A percentile compares a stretch with the other conserved stretches of the same genome.
Conservation (phyloP, 2,797 vertebrate genomes). For the Antennarius maculatus region DNA sequence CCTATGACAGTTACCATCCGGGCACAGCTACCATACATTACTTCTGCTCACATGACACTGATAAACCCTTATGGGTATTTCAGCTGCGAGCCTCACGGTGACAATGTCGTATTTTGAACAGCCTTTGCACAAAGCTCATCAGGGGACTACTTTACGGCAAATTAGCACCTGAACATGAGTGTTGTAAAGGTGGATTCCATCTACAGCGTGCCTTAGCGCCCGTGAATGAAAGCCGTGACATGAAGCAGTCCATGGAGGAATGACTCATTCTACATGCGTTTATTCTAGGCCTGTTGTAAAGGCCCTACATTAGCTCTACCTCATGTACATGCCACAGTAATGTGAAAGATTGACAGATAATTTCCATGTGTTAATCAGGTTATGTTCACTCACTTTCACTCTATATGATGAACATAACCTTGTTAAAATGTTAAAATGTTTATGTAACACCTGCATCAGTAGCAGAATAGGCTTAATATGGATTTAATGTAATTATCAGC, state of each 20-base stretch:
- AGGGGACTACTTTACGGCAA: not conserved
- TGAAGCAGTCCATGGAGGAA: not conserved
- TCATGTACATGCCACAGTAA: conserved; percentile 5
- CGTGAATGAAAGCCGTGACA: not conserved
- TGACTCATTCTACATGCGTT: not conserved
- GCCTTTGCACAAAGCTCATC: not conserved
- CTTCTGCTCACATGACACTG: no score
- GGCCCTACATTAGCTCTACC: conserved; percentile 9
- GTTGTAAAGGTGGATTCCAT: not conserved
- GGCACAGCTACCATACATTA: no score
- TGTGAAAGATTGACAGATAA: conserved; percentile 38
- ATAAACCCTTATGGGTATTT: no score
- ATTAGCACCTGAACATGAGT: not conserved
- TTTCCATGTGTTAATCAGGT: conserved; percentile 31
- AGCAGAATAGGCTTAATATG: conserved; percentile 17
- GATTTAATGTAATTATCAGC: conserved; percentile 31
- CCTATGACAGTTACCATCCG: no score
- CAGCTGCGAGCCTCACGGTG: no score
- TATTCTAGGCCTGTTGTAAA: no score
- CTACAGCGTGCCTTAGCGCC: no score
- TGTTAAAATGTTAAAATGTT: conserved; percentile 42
- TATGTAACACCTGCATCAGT: conserved; percentile 30
- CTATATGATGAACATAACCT: conserved; percentile 34
- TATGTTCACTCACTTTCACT: conserved; percentile 27
- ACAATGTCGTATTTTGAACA: not conserved